A percentile compares a stretch with the other conserved stretches of the same genome.
phyloP scores from a whole-genome alignment of 2,797 vertebrate genomes.

The Xiphophorus birchmanni region DNA sequence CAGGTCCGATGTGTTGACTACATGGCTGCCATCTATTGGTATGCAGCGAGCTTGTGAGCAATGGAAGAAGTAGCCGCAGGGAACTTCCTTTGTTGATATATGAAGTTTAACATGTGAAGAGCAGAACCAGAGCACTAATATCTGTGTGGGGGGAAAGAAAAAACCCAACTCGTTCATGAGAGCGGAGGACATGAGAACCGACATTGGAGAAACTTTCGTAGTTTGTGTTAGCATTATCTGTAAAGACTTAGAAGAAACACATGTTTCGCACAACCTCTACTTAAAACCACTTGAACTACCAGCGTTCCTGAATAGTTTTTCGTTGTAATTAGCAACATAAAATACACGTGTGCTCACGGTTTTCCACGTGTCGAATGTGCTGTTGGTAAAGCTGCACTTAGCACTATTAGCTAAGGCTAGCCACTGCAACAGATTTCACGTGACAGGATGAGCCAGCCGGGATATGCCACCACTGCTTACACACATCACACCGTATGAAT shows the following conservation, averaged over 20 bases:
- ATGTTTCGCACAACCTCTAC: slow-evolving; percentile 36
- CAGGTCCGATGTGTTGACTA: slow-evolving; percentile 7
- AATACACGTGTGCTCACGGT: accelerated
- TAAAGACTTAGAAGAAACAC: slow-evolving; percentile 21
- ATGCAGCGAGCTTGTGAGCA: slow-evolving; percentile 30
- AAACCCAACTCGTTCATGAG: neutral
- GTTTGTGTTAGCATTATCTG: neutral
- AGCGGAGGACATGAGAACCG: neutral
- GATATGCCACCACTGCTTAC: neutral
- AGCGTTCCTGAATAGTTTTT: neutral
- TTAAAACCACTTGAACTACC: neutral
- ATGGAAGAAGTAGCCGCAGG: neutral
- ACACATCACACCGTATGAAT: neutral
- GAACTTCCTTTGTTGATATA: slow-evolving; percentile 1
- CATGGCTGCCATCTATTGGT: slow-evolving; percentile 70
- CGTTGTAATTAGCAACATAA: neutral
- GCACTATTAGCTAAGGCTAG: slow-evolving; percentile 44
- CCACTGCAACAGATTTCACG: neutral
- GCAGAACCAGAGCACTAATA: neutral
- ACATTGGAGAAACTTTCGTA: neutral
- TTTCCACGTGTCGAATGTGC: neutral
- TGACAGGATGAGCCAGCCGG: neutral
- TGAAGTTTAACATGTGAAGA: neutral
- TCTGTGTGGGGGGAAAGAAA: neutral
- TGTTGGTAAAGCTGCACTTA: neutral